Evolutionary conservation across 2,888 invertebrate genomes (phyloP), one percentile per base, ranked within the genome.

Genomic region (Drosophila percnosoma): DNA sequence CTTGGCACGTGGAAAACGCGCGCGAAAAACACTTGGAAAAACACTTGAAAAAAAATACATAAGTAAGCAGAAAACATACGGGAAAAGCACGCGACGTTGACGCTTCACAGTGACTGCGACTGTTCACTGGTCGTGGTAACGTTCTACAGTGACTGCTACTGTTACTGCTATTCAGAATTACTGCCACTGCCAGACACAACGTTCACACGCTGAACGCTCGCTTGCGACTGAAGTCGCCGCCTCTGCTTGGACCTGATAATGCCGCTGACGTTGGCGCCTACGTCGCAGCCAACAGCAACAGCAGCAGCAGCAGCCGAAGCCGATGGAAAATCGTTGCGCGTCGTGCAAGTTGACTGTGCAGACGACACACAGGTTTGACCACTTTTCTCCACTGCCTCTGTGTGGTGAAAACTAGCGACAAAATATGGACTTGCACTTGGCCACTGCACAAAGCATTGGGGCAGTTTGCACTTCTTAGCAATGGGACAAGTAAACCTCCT

Each of bases 191-290:
- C 65, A 79, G 60, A 81, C 73, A 74, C 85, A 82, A 88, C 82
- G 80, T 82, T 75, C 68, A 88, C 74, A 70, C 85, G 85, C 74
- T 86, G 86, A 88, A 86, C 88, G 88, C 82, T 88, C 86, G 88
- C 78, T 88, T 82, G 88, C 85, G 80, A 85, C 85, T 85, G 80
- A 88, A 85, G 88, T 83, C 71, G 88, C 76, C 74, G 81, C 65
- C 74, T 52, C 80, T 62, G 78, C 69, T 69, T 67, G 76, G 67
- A 75, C 68, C 64, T 88, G 85, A 85, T 85, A 88, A 82, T 88
- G 86, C 70, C 64, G 75, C 64, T 38, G 40, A 52, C 66, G 66
- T 33, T 55, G 63, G 24, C 69, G 33, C 34, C 62, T 45, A 36
- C 58, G 48, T 18, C 65, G 48, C 15, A 48, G 61, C 42, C 63